Conservation (phyloP, 2,797 vertebrate species). For the Antennarius maculatus region DNA sequence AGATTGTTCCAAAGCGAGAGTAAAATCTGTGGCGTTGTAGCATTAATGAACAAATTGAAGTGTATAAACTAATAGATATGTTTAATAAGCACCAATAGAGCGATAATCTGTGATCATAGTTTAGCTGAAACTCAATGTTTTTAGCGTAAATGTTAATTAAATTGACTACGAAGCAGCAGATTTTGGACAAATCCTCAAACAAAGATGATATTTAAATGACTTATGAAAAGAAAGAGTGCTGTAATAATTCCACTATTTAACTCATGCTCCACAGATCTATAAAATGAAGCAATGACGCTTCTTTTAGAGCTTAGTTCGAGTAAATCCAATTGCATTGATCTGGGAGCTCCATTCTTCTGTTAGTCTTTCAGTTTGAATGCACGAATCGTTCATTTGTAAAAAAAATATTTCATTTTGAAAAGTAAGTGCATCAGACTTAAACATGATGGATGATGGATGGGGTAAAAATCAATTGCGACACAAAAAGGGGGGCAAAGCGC, state of each 20-base stretch:
- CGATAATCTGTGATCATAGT: constrained; percentile 27
- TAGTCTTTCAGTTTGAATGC: constrained; percentile 23
- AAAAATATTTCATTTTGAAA: constrained; percentile 43
- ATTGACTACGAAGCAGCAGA: constrained; percentile 24
- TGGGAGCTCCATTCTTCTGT: constrained; percentile 7
- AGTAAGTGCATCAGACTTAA: constrained; percentile 31
- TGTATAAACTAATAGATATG: neutral
- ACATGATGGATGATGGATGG: constrained; percentile 42
- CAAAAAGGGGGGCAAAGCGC: neutral
- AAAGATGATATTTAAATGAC: constrained; percentile 20
- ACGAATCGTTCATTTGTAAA: constrained; percentile 47
- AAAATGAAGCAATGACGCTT: constrained; percentile 50
- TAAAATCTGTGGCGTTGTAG: constrained; percentile 4
- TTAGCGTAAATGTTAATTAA: constrained; percentile 34
- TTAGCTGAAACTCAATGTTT: constrained; percentile 31
- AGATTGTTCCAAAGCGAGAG: neutral
- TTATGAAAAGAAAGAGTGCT: constrained; percentile 11
- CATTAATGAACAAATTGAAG: neutral
- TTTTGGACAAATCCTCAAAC: constrained; percentile 31
- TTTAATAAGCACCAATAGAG: constrained; percentile 27
- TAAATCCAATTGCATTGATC: constrained; percentile 59
- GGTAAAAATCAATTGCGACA: constrained; percentile 10
- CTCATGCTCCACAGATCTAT: constrained; percentile 31
- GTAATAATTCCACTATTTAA: constrained; percentile 40
- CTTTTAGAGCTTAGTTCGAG: constrained; percentile 25